Conservation (phyloP, 2,797 vertebrate species). For the Decapterus maruadsi region DNA sequence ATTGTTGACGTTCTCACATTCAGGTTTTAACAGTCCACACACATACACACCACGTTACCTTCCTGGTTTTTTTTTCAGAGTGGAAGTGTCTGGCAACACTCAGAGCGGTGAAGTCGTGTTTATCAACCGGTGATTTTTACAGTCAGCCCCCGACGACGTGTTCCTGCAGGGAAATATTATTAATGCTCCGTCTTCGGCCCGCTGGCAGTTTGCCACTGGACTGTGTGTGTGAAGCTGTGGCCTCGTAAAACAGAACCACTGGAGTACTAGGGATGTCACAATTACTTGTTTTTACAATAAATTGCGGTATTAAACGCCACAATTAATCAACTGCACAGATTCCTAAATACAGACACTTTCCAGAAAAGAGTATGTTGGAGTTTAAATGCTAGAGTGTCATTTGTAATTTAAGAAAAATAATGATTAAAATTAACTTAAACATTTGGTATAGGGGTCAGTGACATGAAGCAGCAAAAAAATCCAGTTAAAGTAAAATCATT, state of each 20-base stretch:
- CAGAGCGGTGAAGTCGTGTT: constrained; percentile 14
- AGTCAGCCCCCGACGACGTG: background rate
- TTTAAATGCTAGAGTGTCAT: too few relatives aligned
- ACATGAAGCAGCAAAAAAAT: too few relatives aligned
- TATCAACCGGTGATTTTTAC: constrained; percentile 32
- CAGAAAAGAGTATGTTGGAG: too few relatives aligned
- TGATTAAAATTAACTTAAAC: too few relatives aligned
- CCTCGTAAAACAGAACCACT: constrained; percentile 21
- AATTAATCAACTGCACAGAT: too few relatives aligned
- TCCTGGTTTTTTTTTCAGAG: background rate
- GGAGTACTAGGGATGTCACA: background rate
- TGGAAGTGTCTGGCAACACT: constrained; percentile 27
- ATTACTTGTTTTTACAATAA: too few relatives aligned
- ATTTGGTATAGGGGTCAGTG: too few relatives aligned
- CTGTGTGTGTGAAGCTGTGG: background rate
- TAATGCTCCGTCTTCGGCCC: too few relatives aligned
- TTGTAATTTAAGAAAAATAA: too few relatives aligned
- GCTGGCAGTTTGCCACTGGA: constrained; percentile 25
- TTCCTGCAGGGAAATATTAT: constrained; percentile 25
- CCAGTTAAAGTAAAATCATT: too few relatives aligned
- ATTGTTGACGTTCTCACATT: background rate
- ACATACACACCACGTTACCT: background rate
- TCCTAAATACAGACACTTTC: too few relatives aligned
- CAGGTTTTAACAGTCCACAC: background rate
- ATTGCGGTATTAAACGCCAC: too few relatives aligned